phyloP scores from a whole-genome alignment of 2,888 invertebrate genomes.

The Kryphioiulus occultus region DNA sequence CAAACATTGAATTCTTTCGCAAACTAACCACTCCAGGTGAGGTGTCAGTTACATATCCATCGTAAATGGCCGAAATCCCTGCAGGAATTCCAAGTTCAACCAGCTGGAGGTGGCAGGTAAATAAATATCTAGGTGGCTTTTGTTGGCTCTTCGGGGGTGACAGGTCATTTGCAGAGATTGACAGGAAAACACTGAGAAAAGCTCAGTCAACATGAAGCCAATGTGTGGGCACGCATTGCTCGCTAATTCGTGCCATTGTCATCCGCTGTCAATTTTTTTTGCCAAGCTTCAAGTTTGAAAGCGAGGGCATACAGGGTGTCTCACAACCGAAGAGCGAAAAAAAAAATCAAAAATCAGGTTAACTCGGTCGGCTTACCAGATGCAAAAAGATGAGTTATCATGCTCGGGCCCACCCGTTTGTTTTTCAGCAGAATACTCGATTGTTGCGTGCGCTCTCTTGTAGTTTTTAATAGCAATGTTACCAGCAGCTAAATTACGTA shows the following conservation, averaged over 20 bases:
- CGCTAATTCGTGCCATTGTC: not conserved
- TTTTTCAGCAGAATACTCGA: too few species aligned
- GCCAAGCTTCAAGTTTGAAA: not conserved
- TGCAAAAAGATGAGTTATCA: too few species aligned
- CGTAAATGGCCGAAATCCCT: not conserved
- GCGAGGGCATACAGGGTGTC: not conserved
- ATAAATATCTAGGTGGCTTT: conserved; percentile 5
- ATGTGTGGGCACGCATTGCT: not conserved
- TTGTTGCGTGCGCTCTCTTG: too few species aligned
- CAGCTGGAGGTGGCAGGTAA: not conserved
- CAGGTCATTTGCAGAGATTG: not conserved
- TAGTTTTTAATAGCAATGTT: too few species aligned
- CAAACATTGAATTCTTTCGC: not conserved
- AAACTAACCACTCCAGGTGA: not conserved
- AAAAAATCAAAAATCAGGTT: too few species aligned
- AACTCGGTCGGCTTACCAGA: too few species aligned
- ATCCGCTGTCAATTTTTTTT: not conserved
- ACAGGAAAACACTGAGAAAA: not conserved
- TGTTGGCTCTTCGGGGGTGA: not conserved
- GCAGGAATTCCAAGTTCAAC: not conserved
- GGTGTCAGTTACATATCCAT: conserved; percentile 5
- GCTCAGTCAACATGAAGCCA: conserved; percentile 5
- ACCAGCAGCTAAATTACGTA: too few species aligned
- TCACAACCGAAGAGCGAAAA: too few species aligned
- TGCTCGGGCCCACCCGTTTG: too few species aligned